These are phyloP conservation scores for Conchocele bisecta DNA, from an alignment of 2,888 invertebrate species.

Conservation along the genomic window DNA sequence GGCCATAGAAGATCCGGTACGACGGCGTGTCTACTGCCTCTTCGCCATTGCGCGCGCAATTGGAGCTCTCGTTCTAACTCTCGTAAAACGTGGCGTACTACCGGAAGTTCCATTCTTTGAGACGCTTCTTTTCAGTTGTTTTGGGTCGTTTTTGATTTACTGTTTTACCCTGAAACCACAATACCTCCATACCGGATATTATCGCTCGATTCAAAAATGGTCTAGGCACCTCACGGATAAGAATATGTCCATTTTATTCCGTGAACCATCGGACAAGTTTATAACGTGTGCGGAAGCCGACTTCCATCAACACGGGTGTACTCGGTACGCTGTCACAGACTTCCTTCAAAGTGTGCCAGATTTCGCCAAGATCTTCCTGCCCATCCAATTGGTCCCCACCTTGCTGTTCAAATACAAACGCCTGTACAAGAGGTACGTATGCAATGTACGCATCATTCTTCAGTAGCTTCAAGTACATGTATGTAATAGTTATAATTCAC, in stretches of 20 bases:
- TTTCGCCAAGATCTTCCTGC: slow-evolving; percentile 74
- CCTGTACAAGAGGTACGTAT: slow-evolving; percentile 65
- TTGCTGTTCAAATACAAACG: slow-evolving; percentile 66
- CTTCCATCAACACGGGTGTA: slow-evolving; percentile 66
- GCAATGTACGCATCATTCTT: too few relatives aligned
- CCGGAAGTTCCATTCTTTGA: slow-evolving; percentile 68
- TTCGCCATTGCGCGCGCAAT: slow-evolving; percentile 73
- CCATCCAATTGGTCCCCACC: slow-evolving; percentile 72
- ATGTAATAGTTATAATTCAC: too few relatives aligned
- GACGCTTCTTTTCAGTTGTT: slow-evolving; percentile 65
- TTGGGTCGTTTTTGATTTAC: slow-evolving; percentile 67
- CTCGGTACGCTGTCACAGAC: slow-evolving; percentile 64
- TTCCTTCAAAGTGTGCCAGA: slow-evolving; percentile 66
- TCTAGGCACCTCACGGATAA: slow-evolving; percentile 71
- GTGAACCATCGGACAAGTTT: slow-evolving; percentile 61
- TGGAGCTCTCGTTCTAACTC: slow-evolving; percentile 68
- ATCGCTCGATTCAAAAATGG: slow-evolving; percentile 73
- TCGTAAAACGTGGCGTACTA: slow-evolving; percentile 64
- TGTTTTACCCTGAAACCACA: slow-evolving; percentile 65
- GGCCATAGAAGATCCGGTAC: slow-evolving; percentile 61
- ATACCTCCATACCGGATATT: slow-evolving; percentile 69
- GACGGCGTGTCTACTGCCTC: slow-evolving; percentile 65
- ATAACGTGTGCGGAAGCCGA: slow-evolving; percentile 69
- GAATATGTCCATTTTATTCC: slow-evolving; percentile 60
- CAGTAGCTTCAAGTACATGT: too few relatives aligned